Conservation (phyloP, 2,113 vertebrate genomes). For the Tonatia bakeri region DNA sequence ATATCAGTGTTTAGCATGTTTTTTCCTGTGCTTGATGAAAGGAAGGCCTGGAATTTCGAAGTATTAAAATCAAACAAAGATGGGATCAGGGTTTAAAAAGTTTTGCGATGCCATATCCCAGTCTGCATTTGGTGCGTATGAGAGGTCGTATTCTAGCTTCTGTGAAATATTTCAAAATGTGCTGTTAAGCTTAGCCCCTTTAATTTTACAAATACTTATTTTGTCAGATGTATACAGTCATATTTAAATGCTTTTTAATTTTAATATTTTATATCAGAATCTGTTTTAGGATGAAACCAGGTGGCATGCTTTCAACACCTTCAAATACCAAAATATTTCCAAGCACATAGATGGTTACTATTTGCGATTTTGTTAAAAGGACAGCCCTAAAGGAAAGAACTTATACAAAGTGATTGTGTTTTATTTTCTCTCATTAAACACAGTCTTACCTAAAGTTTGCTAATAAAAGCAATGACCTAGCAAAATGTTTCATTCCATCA, state of each 20-base stretch:
- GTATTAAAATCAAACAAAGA: background rate
- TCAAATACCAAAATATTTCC: slow-evolving; percentile 30
- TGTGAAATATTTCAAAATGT: background rate
- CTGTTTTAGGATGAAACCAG: background rate
- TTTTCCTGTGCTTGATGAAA: slow-evolving; percentile 26
- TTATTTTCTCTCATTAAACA: background rate
- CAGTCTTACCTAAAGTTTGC: slow-evolving; percentile 68
- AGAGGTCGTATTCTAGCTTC: background rate
- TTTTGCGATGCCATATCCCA: background rate
- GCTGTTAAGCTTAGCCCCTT: background rate
- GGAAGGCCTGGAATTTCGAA: background rate
- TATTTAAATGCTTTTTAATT: slow-evolving; percentile 32
- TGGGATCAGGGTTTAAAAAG: background rate
- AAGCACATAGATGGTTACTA: background rate
- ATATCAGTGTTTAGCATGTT: background rate
- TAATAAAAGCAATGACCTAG: slow-evolving; percentile 72
- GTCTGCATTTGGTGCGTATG: background rate
- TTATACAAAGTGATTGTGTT: slow-evolving; percentile 16
- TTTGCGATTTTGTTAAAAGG: background rate
- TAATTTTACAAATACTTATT: slow-evolving; percentile 4
- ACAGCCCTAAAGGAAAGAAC: slow-evolving; percentile 9
- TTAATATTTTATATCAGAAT: slow-evolving; percentile 22
- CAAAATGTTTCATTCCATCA: slow-evolving; percentile 75
- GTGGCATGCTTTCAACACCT: background rate
- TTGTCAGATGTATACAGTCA: background rate